Base-by-base conservation (phyloP, 2,888 invertebrate genomes). In the Eupithecia pulchellata region DNA sequence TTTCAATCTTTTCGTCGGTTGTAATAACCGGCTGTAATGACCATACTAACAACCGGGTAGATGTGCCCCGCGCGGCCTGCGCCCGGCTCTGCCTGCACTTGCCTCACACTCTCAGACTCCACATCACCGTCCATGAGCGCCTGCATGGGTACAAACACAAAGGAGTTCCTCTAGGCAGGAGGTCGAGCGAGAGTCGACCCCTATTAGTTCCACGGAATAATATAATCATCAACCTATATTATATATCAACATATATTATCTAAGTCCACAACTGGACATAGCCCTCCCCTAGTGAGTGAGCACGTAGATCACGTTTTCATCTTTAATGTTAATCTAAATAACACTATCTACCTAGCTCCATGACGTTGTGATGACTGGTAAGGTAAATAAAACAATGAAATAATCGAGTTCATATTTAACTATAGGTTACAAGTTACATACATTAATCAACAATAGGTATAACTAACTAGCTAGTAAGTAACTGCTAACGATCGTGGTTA, bases 381-480 rank as follows among this genome's bases (percentile, higher is more conserved):
- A 30, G 27, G 27, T 39, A 47, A 64, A 8, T 66, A 47, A 66
- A 66, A 83, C 68, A 72, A 74, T 4, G 29, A 65, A 65, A 39
- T 80, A 80, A 80, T 84, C 81, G 82, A 81, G 80, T 87, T 85
- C 84, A 89, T 91, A 90, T 91, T 93, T 93, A 89, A 91, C 92
- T 93, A 93, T 91, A 91, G 89, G 89, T 89, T 92, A 92, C 89
- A 91, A 87, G 87, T 90, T 91, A 92, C 88, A 91, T 91, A 92
- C 88, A 91, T 81, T 91, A 89, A 85, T 93, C 92, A 93, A 93
- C 93, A 92, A 87, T 91, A 91, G 84, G 89, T 89, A 91, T 89
- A 91, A 89, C 88, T 91, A 90, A 88, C 88, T 89, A 90, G 88
- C 79, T 83, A 78, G 77, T 81, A 85, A 17, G 39, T n/a, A 57